Conservation (phyloP, 2,797 vertebrate species). For the Molossus molossus region DNA sequence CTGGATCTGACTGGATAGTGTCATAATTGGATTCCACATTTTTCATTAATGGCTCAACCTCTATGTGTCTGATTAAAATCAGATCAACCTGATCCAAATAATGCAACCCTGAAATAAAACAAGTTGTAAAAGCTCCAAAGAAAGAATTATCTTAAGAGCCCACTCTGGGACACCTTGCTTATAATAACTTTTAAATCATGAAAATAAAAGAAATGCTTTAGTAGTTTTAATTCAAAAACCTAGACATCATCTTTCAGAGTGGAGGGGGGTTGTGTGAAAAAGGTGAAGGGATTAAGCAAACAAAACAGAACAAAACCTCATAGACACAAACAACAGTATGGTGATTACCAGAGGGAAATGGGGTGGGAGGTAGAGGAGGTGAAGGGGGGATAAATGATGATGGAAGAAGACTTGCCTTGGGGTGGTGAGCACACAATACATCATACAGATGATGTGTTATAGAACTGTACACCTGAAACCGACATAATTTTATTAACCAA, state of each 20-base stretch:
- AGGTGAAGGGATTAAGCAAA: neutral
- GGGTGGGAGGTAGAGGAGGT: neutral
- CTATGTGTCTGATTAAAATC: neutral
- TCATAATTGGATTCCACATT: neutral
- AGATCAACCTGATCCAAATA: neutral
- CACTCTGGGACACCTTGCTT: neutral
- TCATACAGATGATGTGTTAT: neutral
- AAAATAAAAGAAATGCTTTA: neutral
- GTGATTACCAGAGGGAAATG: neutral
- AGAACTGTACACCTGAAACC: neutral
- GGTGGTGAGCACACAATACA: neutral
- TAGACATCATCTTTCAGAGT: neutral
- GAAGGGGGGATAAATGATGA: neutral
- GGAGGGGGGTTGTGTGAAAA: neutral
- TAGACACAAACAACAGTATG: neutral
- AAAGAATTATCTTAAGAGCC: neutral
- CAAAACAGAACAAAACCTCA: neutral
- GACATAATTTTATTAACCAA: neutral
- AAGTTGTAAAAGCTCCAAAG: neutral
- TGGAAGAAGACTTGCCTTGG: neutral
- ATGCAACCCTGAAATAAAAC: too few species aligned
- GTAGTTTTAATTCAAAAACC: neutral
- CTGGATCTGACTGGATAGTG: neutral
- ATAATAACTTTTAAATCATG: neutral
- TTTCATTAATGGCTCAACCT: neutral